Evolutionary conservation across 1,140 invertebrate genomes (phyloP).

Genomic region (Temnothorax curvispinosus): DNA sequence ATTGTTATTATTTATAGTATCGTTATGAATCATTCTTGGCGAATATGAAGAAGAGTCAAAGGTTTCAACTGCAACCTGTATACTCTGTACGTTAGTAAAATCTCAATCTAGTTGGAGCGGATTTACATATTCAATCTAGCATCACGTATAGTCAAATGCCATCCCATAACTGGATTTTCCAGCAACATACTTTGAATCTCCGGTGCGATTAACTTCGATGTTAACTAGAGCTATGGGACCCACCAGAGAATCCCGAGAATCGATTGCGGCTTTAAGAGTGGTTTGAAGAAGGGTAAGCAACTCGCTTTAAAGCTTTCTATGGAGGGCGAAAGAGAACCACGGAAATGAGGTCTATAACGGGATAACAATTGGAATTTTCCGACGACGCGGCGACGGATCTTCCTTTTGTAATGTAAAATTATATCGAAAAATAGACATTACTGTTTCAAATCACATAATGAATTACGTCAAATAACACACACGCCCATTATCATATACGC

Average conservation of each 20-base stretch:
- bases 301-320: constrained; percentile 32
- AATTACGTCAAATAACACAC: not conserved
- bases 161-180: constrained; percentile 35
- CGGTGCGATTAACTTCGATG: constrained; percentile 53
- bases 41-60: not conserved
- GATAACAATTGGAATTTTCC: constrained; percentile 32
- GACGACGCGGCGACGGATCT: not conserved
- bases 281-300: constrained; percentile 59
- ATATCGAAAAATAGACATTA: not conserved
- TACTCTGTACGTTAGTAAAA: constrained; percentile 3
- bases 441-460: not conserved
- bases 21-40: constrained; percentile 18
- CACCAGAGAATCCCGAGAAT: constrained; percentile 49
- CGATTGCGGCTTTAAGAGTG: constrained; percentile 63
- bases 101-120: constrained; percentile 30
- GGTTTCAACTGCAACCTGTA: not conserved
- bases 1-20: not conserved
- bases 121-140: constrained; percentile 45
- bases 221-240: constrained; percentile 39
- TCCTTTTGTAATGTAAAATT: not conserved
- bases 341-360: constrained; percentile 25
- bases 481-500: no score
- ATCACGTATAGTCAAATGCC: constrained; percentile 9
- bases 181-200: constrained; percentile 61
- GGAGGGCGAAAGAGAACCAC: constrained; percentile 19